phyloP scores from a whole-genome alignment of 1,140 invertebrate genomes.

The Chrysomallon squamiferum region DNA sequence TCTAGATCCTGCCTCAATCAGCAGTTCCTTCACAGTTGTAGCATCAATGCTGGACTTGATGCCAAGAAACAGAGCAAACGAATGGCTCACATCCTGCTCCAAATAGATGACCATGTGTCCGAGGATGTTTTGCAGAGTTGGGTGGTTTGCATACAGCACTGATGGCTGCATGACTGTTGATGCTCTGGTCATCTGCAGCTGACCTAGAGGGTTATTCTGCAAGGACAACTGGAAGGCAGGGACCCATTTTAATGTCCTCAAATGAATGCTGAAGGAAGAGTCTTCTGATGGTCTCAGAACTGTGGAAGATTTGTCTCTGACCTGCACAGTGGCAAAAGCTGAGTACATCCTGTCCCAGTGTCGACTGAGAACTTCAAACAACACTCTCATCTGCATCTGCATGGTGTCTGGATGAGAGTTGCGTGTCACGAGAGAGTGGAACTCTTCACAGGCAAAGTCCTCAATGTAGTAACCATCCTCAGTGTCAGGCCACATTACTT shows the following conservation, averaged over 20 bases:
- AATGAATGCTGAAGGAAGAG: slow-evolving; percentile 37
- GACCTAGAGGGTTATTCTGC: slow-evolving; percentile 1
- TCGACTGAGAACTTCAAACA: slow-evolving; percentile 41
- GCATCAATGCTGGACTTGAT: slow-evolving; percentile 34
- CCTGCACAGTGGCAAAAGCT: slow-evolving; percentile 18
- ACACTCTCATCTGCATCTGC: slow-evolving; percentile 33
- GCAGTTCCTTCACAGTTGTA: slow-evolving; percentile 26
- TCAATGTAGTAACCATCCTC: slow-evolving; percentile 28
- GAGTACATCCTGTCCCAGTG: slow-evolving; percentile 37
- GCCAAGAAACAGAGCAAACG: slow-evolving; percentile 31
- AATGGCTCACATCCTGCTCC: slow-evolving; percentile 12
- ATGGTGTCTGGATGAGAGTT: slow-evolving; percentile 21
- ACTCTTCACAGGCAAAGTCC: slow-evolving; percentile 41
- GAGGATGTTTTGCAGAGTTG: slow-evolving; percentile 25
- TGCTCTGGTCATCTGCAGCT: slow-evolving; percentile 5
- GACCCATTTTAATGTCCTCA: slow-evolving; percentile 41
- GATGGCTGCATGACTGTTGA: slow-evolving; percentile 25
- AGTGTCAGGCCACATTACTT: slow-evolving; percentile 22
- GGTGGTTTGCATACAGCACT: slow-evolving; percentile 28
- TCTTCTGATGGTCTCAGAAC: slow-evolving; percentile 16
- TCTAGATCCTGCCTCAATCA: slow-evolving; percentile 41
- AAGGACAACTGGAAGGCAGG: slow-evolving; percentile 31
- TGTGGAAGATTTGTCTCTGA: slow-evolving; percentile 12
- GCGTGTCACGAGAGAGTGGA: slow-evolving; percentile 28
- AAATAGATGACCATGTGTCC: slow-evolving; percentile 44